phyloP scores from a whole-genome alignment of 2,888 invertebrate genomes.

The Lasius platythorax region DNA sequence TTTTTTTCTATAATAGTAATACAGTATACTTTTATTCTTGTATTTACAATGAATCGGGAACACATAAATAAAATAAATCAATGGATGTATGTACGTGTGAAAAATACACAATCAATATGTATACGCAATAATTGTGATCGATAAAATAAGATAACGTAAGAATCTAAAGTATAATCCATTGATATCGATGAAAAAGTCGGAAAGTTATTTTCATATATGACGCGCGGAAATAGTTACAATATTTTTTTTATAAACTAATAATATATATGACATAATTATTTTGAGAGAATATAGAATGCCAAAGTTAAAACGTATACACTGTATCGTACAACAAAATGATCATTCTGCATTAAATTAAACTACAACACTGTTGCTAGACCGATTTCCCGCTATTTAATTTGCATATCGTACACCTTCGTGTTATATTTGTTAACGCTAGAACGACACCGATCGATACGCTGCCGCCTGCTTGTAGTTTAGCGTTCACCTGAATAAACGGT shows the following conservation, averaged over 20 bases:
- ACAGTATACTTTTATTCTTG: background rate
- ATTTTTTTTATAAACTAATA: slow-evolving; percentile 11
- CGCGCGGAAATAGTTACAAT: background rate
- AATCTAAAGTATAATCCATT: background rate
- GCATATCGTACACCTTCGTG: slow-evolving; percentile 57
- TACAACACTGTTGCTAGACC: slow-evolving; percentile 50
- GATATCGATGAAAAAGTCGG: background rate
- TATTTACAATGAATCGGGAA: background rate
- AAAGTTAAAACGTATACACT: background rate
- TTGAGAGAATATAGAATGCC: slow-evolving; percentile 7
- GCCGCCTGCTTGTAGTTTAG: slow-evolving; percentile 44
- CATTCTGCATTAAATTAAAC: slow-evolving; percentile 61
- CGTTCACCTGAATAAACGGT: slow-evolving; percentile 70
- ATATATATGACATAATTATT: slow-evolving; percentile 7
- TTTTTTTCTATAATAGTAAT: background rate
- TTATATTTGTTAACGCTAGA: slow-evolving; percentile 57
- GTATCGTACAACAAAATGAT: slow-evolving; percentile 55
- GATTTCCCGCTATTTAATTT: slow-evolving; percentile 62
- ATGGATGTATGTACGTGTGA: background rate
- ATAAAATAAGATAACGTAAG: background rate
- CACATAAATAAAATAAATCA: background rate
- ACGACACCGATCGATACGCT: slow-evolving; percentile 54
- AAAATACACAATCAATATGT: background rate
- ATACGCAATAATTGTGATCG: background rate
- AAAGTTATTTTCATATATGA: background rate